Evolutionary conservation across 2,888 invertebrate genomes (phyloP).

Genomic region (Acrobeloides nanus): DNA sequence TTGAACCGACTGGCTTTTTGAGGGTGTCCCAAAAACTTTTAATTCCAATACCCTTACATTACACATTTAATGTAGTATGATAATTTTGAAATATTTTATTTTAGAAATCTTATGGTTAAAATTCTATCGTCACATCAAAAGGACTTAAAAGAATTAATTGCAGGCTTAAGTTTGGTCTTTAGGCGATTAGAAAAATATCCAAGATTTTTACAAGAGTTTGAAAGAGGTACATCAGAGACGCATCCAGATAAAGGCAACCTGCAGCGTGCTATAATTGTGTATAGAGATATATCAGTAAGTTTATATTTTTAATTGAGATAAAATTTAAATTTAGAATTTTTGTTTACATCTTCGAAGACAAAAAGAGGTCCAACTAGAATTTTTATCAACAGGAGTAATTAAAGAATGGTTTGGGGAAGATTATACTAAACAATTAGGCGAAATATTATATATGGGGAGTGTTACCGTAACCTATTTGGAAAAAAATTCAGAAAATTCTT

Average conservation of each 20-base stretch:
- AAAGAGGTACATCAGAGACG: constrained; percentile 83
- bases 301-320: background rate
- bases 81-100: background rate
- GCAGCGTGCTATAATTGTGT: constrained; percentile 85
- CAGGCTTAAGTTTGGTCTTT: constrained; percentile 88
- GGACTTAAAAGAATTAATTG: constrained; percentile 79
- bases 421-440: constrained; percentile 69
- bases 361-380: constrained; percentile 89
- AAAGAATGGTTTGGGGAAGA: constrained; percentile 83
- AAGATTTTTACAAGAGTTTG: constrained; percentile 75
- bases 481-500: too few relatives aligned
- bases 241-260: constrained; percentile 93
- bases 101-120: constrained; percentile 19
- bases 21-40: too few relatives aligned
- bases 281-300: constrained; percentile 84
- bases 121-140: constrained; percentile 83
- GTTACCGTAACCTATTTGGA: constrained; percentile 22
- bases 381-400: constrained; percentile 80
- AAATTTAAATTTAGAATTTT: constrained; percentile 64
- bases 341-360: constrained; percentile 81
- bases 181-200: constrained; percentile 88
- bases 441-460: constrained; percentile 61
- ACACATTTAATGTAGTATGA: background rate
- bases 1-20: too few relatives aligned
- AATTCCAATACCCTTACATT: background rate